phyloP scores from a whole-genome alignment of 2,888 invertebrate genomes.

The Pristionchus entomophagus region DNA sequence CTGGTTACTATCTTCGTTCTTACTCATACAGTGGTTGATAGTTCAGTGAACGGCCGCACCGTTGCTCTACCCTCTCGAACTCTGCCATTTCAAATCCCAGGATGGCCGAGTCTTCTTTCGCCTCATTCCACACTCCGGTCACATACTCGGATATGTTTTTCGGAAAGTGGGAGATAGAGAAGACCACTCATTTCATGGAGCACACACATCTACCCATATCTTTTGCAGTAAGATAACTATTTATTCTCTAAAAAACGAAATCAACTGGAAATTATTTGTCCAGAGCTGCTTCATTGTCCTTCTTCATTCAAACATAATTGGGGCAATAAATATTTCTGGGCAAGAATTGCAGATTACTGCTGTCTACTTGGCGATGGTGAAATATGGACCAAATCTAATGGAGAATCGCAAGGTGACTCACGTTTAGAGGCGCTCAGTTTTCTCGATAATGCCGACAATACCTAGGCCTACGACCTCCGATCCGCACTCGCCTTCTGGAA shows the following conservation, averaged over 20 bases:
- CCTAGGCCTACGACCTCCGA: neutral
- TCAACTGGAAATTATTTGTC: too few relatives aligned
- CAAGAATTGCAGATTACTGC: slow-evolving; percentile 60
- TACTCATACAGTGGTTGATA: too few relatives aligned
- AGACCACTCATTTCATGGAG: slow-evolving; percentile 69
- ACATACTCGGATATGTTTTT: slow-evolving; percentile 64
- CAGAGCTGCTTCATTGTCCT: neutral
- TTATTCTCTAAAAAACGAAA: too few relatives aligned
- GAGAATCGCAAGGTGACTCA: slow-evolving; percentile 74
- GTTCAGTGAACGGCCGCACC: too few relatives aligned
- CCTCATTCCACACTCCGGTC: slow-evolving; percentile 46
- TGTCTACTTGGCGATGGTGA: slow-evolving; percentile 67
- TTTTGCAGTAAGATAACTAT: neutral
- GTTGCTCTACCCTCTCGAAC: too few relatives aligned
- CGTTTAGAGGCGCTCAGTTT: slow-evolving; percentile 74
- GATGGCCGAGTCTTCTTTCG: too few relatives aligned
- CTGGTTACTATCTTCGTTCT: too few relatives aligned
- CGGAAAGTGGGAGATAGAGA: slow-evolving; percentile 65
- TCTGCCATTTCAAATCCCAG: too few relatives aligned
- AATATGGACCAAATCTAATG: slow-evolving; percentile 67
- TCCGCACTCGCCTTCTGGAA: slow-evolving; percentile 76
- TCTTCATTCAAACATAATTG: too few relatives aligned
- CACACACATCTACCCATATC: slow-evolving; percentile 19
- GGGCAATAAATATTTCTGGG: neutral
- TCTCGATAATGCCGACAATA: neutral